Evolutionary conservation across 2,113 vertebrate species (phyloP).

Genomic region (Ursus arctos): DNA sequence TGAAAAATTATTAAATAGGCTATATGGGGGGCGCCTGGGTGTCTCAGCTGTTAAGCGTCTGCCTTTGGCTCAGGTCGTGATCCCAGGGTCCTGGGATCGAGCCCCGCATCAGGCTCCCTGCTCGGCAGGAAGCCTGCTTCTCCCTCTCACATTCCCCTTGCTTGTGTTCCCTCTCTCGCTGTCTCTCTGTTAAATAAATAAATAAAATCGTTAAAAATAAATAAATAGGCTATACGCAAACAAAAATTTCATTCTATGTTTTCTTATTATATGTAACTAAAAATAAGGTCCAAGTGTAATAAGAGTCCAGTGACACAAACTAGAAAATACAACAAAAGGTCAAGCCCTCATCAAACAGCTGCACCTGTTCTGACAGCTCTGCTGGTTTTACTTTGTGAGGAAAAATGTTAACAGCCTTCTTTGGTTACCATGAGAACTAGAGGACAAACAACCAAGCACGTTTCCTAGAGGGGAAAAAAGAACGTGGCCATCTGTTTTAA

Average conservation of each 20-base stretch:
- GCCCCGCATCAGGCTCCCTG: no score
- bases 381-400: conserved; percentile 55
- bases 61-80: no score
- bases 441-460: conserved; percentile 72
- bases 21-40: background rate
- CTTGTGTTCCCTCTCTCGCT: no score
- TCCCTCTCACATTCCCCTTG: no score
- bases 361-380: conserved; percentile 31
- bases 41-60: no score
- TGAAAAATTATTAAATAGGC: conserved; percentile 28
- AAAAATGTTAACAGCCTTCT: conserved; percentile 55
- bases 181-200: no score
- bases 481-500: conserved; percentile 72
- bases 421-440: conserved; percentile 79
- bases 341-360: conserved; percentile 40
- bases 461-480: conserved; percentile 52
- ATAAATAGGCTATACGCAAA: background rate
- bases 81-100: no score
- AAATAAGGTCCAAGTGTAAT: background rate
- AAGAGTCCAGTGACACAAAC: background rate
- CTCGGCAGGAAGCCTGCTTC: no score
- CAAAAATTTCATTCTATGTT: background rate
- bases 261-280: background rate
- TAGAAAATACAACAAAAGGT: conserved; percentile 26
- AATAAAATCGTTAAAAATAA: no score